Base-by-base conservation (phyloP, 2,888 invertebrate species). In the Idaea straminata region DNA sequence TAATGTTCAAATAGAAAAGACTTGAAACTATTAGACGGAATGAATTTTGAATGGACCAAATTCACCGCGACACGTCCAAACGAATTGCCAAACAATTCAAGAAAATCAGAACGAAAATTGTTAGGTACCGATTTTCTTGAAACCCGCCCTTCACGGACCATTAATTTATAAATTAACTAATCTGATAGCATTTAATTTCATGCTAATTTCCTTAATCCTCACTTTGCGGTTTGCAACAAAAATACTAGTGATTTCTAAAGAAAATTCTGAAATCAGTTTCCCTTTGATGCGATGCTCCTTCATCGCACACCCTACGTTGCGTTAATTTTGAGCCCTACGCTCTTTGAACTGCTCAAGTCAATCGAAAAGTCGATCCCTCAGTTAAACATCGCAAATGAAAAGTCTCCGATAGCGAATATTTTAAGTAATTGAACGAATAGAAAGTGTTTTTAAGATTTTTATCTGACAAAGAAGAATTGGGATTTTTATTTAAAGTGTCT, bases 381-480 rank as follows among this genome's bases (percentile, higher is more conserved):
- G 91, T 91, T 91, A 91, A 91, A 91, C 90, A 91, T 89, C 84
- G 85, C 84, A 89, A 91, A 91, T 89, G 91, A 89, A 90, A 92
- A 91, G 88, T 88, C 89, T 83, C 82, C 82, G 77, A 84, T 84
- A 82, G 81, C 77, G 85, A 88, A 91, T 89, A 86, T 89, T 89
- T 88, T 86, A 89, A 91, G 88, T 91, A 89, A 92, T 91, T 89
- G 88, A 83, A 87, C 87, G 85, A 86, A 86, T 84, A 77, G 84
- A 89, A 90, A 91, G 87, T 91, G 87, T 91, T 90, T 87, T 85
- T 81, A 85, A 84, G 86, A 89, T 86, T 86, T 80, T 73, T 76
- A 69, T 73, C 74, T 72, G 78, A 77, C 72, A 82, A 80, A 85
- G 83, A 84, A 84, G 86, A 78, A 77, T 78, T 80, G 80, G 81